Evolutionary conservation across 2,888 invertebrate species (phyloP).

Genomic region (Alitta virens): DNA sequence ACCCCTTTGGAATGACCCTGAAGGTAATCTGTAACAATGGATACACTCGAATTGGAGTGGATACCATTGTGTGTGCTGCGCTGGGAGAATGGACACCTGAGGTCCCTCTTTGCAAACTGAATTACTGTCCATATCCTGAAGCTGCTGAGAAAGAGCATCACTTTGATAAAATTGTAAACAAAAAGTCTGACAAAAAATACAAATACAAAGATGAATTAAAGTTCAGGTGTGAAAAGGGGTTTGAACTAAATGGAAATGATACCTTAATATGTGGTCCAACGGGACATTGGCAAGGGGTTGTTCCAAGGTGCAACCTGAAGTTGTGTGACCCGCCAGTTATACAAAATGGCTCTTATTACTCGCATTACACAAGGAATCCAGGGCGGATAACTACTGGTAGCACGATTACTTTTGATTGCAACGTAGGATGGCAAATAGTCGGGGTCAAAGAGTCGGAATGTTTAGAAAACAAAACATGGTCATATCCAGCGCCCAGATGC

Average conservation of each 20-base stretch:
- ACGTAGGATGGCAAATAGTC: slow-evolving; percentile 8
- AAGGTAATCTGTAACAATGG: slow-evolving; percentile 21
- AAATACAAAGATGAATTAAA: slow-evolving; percentile 1
- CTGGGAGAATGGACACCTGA: slow-evolving; percentile 43
- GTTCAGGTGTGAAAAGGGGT: slow-evolving; percentile 12
- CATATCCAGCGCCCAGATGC: slow-evolving; percentile 38
- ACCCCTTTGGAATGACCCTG: slow-evolving; percentile 23
- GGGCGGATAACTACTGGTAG: background rate
- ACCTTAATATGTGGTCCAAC: slow-evolving; percentile 13
- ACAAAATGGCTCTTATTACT: background rate
- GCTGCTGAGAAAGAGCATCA: background rate
- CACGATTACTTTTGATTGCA: slow-evolving; percentile 5
- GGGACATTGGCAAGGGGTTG: slow-evolving; percentile 19
- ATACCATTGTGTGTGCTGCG: slow-evolving; percentile 30
- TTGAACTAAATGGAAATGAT: slow-evolving; percentile 14
- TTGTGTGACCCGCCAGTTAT: slow-evolving; percentile 8
- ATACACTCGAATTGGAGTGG: slow-evolving; percentile 16
- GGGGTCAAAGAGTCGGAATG: slow-evolving; percentile 10
- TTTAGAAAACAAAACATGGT: slow-evolving; percentile 11
- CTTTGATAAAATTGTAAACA: background rate
- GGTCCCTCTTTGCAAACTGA: slow-evolving; percentile 40
- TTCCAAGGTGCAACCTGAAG: slow-evolving; percentile 14
- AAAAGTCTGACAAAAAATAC: slow-evolving; percentile 7
- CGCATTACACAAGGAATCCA: background rate
- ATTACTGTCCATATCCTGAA: slow-evolving; percentile 13